A percentile compares a stretch with the other conserved stretches of the same genome.
Conservation (phyloP, 2,888 invertebrate species). For the Tenthredo livida region DNA sequence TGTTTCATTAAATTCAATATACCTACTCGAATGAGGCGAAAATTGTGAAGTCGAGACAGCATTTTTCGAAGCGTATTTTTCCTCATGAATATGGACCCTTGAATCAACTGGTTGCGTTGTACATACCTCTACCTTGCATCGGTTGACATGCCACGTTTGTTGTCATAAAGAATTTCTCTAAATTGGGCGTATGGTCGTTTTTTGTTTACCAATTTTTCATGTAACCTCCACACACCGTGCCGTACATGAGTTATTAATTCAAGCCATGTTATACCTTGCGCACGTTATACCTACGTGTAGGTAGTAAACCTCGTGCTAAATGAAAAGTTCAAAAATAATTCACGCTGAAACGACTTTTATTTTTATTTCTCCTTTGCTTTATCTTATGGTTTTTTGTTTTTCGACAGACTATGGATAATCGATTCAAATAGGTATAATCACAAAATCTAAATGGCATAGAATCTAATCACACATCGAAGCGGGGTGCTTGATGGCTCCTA, state of each 20-base stretch:
- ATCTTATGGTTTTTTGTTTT: not conserved
- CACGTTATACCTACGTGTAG: not conserved
- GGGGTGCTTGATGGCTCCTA: not conserved
- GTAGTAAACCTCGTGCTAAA: not conserved
- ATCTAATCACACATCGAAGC: not conserved
- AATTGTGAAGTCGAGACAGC: constrained; percentile 30
- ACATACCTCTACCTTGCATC: constrained; percentile 21
- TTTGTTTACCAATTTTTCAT: not conserved
- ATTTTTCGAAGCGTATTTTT: constrained; percentile 59
- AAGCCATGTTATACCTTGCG: constrained; percentile 11
- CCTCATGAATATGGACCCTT: constrained; percentile 63
- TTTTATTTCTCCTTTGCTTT: not conserved
- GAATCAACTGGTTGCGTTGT: constrained; percentile 38
- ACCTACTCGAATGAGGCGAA: not conserved
- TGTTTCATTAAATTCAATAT: constrained; percentile 38
- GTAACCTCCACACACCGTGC: not conserved
- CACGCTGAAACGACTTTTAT: not conserved
- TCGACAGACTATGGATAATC: not conserved
- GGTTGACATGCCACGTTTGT: constrained; percentile 17
- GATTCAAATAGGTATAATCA: not conserved
- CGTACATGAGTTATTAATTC: constrained; percentile 16
- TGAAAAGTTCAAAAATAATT: constrained; percentile 24
- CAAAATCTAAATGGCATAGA: not conserved
- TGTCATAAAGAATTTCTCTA: not conserved
- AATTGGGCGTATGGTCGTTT: constrained; percentile 15